phyloP scores from a whole-genome alignment of 1,140 invertebrate species.

The Drosophila biarmipes region DNA sequence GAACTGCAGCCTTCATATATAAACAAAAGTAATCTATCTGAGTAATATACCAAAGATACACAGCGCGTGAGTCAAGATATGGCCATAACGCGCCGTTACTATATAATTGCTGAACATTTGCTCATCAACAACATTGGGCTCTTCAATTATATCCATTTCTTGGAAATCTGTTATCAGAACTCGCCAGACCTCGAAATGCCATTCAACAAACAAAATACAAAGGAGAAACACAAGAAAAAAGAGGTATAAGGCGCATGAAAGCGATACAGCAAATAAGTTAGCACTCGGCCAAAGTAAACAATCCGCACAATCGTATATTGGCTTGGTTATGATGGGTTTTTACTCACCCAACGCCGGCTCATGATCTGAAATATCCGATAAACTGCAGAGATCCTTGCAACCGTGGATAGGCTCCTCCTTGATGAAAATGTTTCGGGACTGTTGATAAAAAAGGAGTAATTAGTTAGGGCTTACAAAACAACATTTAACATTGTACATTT shows the following conservation, averaged over 20 bases:
- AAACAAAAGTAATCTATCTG: conserved; percentile 31
- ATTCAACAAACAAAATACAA: conserved; percentile 33
- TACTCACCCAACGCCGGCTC: conserved; percentile 79
- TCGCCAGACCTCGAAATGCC: conserved; percentile 33
- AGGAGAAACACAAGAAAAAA: conserved; percentile 4
- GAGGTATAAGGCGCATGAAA: conserved; percentile 19
- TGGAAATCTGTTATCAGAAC: conserved; percentile 64
- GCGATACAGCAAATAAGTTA: conserved; percentile 50
- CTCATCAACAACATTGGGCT: conserved; percentile 67
- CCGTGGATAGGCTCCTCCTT: conserved; percentile 79
- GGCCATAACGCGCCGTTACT: conserved; percentile 27
- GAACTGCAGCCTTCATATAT: background rate
- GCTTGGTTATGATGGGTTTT: conserved; percentile 4
- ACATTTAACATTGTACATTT: no score
- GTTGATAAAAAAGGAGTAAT: background rate
- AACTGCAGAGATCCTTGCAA: conserved; percentile 75
- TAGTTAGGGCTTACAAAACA: background rate
- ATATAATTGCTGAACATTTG: conserved; percentile 50
- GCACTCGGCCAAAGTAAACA: conserved; percentile 27
- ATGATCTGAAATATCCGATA: conserved; percentile 83
- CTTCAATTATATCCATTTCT: conserved; percentile 75
- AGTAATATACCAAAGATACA: background rate
- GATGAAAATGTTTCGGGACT: conserved; percentile 78
- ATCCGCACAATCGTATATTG: conserved; percentile 11
- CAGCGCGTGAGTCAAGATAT: conserved; percentile 46